These are phyloP conservation scores for Sporophila hypoxantha DNA, from an alignment of 2,113 vertebrate species.

Conservation along the genomic window DNA sequence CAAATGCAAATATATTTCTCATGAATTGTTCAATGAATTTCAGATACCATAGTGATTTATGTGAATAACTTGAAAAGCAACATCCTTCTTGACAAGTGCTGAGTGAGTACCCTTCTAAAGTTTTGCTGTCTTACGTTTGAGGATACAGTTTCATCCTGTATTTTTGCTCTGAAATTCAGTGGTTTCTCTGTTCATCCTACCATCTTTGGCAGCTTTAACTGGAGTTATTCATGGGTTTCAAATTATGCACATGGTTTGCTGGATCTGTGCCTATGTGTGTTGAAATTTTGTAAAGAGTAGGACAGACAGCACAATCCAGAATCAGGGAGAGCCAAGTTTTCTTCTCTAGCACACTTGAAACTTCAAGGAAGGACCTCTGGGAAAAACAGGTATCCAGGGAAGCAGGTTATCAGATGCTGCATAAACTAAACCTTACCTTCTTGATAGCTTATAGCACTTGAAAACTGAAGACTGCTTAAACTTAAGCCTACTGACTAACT, in stretches of 20 bases:
- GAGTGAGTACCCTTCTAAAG: slow-evolving; percentile 11
- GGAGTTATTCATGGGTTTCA: slow-evolving; percentile 35
- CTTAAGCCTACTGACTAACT: background rate
- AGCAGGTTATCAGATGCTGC: background rate
- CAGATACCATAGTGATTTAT: background rate
- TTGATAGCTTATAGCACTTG: background rate
- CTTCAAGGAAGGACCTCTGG: background rate
- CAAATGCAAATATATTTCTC: slow-evolving; percentile 31
- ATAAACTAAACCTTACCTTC: background rate
- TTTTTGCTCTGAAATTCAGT: slow-evolving; percentile 24
- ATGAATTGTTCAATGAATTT: slow-evolving; percentile 8
- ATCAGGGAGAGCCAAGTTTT: background rate
- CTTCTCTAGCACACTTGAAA: background rate
- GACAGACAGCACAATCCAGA: background rate
- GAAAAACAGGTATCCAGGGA: background rate
- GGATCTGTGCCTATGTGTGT: background rate
- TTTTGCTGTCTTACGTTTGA: background rate
- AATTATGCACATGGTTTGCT: slow-evolving; percentile 39
- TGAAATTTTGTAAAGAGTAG: slow-evolving; percentile 15
- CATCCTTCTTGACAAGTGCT: slow-evolving; percentile 14
- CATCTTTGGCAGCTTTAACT: slow-evolving; percentile 40
- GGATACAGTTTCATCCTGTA: background rate
- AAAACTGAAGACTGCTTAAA: background rate
- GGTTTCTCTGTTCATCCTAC: slow-evolving; percentile 41
- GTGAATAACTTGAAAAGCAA: slow-evolving; percentile 7